Evolutionary conservation across 1,140 invertebrate species (phyloP).

Genomic region (Drosophila truncata): DNA sequence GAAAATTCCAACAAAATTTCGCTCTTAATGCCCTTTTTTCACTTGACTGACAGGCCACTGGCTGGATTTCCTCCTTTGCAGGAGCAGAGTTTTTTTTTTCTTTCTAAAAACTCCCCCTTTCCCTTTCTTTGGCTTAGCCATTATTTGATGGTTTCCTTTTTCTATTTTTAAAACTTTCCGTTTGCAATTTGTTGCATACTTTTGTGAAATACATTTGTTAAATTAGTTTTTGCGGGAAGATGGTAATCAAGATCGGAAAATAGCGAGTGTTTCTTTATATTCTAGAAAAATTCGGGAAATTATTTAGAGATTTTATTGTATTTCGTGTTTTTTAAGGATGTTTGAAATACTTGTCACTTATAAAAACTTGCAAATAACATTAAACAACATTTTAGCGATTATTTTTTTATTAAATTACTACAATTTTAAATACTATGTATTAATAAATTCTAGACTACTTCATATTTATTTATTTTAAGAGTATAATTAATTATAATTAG

Average conservation of each 20-base stretch:
- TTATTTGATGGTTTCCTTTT: slow-evolving; percentile 54
- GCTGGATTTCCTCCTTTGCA: neutral
- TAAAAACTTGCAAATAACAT: no score
- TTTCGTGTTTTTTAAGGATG: neutral
- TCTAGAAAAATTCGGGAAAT: fast-evolving
- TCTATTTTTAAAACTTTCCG: slow-evolving; percentile 7
- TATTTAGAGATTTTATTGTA: neutral
- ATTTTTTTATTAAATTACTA: no score
- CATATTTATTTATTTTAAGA: no score
- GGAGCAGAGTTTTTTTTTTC: neutral
- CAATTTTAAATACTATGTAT: no score
- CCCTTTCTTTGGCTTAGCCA: neutral
- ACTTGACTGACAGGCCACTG: slow-evolving; percentile 68
- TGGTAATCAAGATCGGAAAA: slow-evolving; percentile 33
- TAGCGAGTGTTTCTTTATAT: neutral
- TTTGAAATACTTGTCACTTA: no score
- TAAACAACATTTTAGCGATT: no score
- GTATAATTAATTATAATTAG: no score
- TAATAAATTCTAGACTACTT: no score
- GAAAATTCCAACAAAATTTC: slow-evolving; percentile 79
- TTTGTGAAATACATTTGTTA: slow-evolving; percentile 62
- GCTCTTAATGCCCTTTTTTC: slow-evolving; percentile 71
- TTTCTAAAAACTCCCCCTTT: slow-evolving; percentile 2
- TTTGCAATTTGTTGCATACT: slow-evolving; percentile 71
- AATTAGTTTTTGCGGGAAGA: slow-evolving; percentile 62